Conservation (phyloP, 2,797 vertebrate genomes). For the Buphagus erythrorhynchus region DNA sequence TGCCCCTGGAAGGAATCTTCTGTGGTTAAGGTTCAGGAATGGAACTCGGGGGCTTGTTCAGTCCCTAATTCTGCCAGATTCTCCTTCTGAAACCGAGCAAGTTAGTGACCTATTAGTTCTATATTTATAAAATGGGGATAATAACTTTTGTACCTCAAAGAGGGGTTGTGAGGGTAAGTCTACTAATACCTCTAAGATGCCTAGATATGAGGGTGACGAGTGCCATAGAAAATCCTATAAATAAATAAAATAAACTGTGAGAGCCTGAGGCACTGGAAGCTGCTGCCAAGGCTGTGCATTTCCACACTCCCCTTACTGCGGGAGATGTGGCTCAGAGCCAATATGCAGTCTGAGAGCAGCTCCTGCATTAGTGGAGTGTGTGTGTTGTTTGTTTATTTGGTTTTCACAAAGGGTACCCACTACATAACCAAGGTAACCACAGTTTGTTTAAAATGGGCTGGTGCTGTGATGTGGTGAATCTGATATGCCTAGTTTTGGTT, state of each 20-base stretch:
- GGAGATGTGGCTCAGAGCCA: conserved; percentile 63
- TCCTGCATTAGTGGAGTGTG: conserved; percentile 17
- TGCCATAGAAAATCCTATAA: conserved; percentile 59
- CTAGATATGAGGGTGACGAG: conserved; percentile 48
- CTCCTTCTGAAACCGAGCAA: background rate
- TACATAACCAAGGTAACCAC: conserved; percentile 3
- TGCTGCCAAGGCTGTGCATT: conserved; percentile 70
- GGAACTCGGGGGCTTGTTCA: background rate
- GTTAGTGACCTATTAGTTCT: background rate
- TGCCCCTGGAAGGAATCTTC: background rate
- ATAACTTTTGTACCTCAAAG: conserved; percentile 8
- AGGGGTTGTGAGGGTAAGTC: conserved; percentile 1
- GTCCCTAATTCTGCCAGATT: background rate
- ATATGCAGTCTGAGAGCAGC: conserved; percentile 37
- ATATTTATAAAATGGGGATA: background rate
- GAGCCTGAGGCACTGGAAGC: conserved; percentile 65
- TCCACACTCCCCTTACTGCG: conserved; percentile 49
- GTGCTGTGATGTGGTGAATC: background rate
- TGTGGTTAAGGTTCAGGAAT: background rate
- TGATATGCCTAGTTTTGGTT: background rate
- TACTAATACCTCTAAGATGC: conserved; percentile 51
- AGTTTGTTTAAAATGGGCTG: background rate
- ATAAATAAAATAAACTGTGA: conserved; percentile 73
- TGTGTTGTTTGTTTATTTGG: conserved; percentile 43
- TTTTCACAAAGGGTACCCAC: conserved; percentile 38